Base-by-base conservation (phyloP, 1,140 invertebrate genomes). In the Neodiprion virginianus region DNA sequence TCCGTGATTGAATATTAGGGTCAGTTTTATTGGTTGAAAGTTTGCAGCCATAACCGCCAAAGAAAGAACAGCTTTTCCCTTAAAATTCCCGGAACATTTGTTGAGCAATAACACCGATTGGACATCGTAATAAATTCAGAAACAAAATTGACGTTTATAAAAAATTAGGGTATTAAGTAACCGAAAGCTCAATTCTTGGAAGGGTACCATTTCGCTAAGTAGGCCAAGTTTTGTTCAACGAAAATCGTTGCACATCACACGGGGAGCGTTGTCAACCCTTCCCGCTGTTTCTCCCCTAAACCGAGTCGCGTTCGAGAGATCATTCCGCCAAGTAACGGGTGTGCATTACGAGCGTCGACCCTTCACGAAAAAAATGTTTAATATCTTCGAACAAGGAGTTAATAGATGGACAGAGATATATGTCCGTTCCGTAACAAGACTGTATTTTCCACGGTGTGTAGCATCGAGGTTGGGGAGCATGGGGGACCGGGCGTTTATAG, bases 401-500 rank as follows among this genome's bases (percentile, higher is more conserved):
- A 71, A 71, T 71, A 71, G 70, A 49, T 48, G 70, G n/a, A 48
- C 21, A 71, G 48, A 49, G 67, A 23, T 69, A 4, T 9, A 23
- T 17, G 48, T 69, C 12, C 68, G 68, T 69, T 23, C 23, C 48
- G 53, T 28, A 71, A 73, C 77, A 70, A 77, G 49, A 47, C 79
- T 75, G 74, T 69, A 69, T 47, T 23, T 23, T 21, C 40, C 17
- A 69, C 17, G 67, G 67, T 21, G 67, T 61, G 8, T 61, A 17
- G 53, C 50, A 53, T 53, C 10, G 67, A 7, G 12, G 11, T 7
- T 21, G 17, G 75, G 74, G 28, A 72, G 49, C 74, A 68, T 74
- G 75, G 76, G 78, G 78, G 80, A 78, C 78, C 77, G 53, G 11
- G 11, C n/a, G 53, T 12, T 40, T 61, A 61, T 17, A 12, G 53